Evolutionary conservation across 2,797 vertebrate species (phyloP).

Genomic region (Melanotaenia pygmaea): DNA sequence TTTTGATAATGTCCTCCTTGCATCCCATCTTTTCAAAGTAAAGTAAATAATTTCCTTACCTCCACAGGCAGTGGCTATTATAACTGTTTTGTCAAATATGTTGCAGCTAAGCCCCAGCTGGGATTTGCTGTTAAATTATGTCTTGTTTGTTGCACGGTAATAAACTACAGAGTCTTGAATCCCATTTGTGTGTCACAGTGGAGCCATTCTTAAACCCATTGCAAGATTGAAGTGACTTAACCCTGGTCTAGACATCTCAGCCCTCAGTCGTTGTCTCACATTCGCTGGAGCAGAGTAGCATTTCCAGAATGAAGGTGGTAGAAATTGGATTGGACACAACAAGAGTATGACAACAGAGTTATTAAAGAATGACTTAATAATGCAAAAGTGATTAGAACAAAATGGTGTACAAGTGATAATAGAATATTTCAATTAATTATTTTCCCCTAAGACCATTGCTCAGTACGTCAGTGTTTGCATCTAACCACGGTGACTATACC

Average conservation of each 20-base stretch:
- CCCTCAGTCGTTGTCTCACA: neutral
- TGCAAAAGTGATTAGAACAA: neutral
- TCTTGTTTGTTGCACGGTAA: constrained; percentile 10
- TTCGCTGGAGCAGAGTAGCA: constrained; percentile 5
- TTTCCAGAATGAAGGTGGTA: constrained; percentile 5
- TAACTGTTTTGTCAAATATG: constrained; percentile 8
- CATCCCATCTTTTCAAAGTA: constrained; percentile 14
- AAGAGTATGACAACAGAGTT: constrained; percentile 9
- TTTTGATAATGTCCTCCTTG: constrained; percentile 33
- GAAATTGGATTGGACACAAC: neutral
- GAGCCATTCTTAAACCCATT: constrained; percentile 6
- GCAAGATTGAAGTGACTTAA: constrained; percentile 30
- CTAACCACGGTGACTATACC: neutral
- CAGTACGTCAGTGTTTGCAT: neutral
- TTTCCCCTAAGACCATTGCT: neutral
- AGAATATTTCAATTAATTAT: neutral
- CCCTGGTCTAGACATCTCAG: neutral
- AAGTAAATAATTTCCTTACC: constrained; percentile 20
- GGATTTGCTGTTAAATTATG: constrained; percentile 33
- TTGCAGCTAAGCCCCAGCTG: constrained; percentile 9
- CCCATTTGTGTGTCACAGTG: constrained; percentile 3
- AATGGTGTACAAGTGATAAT: constrained; percentile 6
- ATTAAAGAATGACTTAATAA: neutral
- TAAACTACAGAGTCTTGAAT: constrained; percentile 4
- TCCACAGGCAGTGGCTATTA: constrained; percentile 8